Conservation (phyloP, 2,797 vertebrate species). For the Karalla daura region DNA sequence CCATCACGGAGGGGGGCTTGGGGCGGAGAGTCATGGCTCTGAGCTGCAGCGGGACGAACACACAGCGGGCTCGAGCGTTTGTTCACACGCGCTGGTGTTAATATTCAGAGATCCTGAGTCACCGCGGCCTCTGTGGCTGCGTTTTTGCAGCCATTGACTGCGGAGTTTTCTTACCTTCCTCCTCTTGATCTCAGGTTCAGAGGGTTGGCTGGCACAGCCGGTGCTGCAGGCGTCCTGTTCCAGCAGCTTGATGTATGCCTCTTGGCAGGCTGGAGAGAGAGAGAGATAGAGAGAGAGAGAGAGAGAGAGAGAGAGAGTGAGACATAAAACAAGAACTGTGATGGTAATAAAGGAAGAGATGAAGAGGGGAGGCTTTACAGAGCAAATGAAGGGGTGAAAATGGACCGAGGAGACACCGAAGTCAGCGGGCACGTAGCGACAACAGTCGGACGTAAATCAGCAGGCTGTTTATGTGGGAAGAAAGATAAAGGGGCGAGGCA, state of each 20-base stretch:
- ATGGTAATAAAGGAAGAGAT: not conserved
- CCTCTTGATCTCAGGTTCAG: conserved; percentile 86
- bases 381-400: conserved; percentile 19
- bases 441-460: conserved; percentile 11
- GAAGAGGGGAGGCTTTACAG: conserved; percentile 1
- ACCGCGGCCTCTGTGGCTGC: not conserved
- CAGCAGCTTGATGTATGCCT: conserved; percentile 89
- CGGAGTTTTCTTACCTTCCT: conserved; percentile 84
- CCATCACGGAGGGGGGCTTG: conserved; percentile 85
- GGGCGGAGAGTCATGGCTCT: conserved; percentile 83
- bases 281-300: not conserved
- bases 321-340: conserved; percentile 17
- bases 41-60: conserved; percentile 77
- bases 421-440: not conserved
- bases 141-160: conserved; percentile 10
- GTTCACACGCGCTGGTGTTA: not conserved
- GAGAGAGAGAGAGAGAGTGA: conserved; percentile 4
- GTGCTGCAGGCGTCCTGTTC: conserved; percentile 92
- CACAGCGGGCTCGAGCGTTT: conserved; percentile 10
- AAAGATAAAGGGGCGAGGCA: conserved; percentile 29
- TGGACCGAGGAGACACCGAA: conserved; percentile 8
- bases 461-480: conserved; percentile 22
- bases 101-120: not conserved
- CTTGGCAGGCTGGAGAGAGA: conserved; percentile 88
- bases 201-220: conserved; percentile 90